Conservation (phyloP, 2,888 invertebrate species). For the Protonemura montana region DNA sequence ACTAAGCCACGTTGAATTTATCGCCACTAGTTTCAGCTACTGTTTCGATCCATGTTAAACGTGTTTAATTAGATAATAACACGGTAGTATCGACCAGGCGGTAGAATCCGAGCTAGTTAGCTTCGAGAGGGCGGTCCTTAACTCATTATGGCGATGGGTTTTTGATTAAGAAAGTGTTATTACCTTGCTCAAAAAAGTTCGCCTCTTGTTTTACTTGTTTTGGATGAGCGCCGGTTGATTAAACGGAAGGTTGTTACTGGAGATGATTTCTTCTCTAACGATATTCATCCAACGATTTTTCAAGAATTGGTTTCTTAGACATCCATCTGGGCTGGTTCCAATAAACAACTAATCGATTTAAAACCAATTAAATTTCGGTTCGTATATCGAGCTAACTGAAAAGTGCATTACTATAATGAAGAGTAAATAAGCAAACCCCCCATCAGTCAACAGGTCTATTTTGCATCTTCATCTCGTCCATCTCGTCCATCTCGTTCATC, state of each 20-base stretch:
- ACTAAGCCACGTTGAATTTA: not conserved
- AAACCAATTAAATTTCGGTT: not conserved
- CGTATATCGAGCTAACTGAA: not conserved
- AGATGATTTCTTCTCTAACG: not conserved
- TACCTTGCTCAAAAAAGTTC: conserved; percentile 2
- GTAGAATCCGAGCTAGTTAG: conserved; percentile 5
- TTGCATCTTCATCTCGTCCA: not conserved
- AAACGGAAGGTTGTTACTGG: not conserved
- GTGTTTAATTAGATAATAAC: not conserved
- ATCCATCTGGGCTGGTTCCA: not conserved
- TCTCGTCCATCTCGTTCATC: not conserved
- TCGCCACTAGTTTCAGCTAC: not conserved
- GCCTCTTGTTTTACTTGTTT: not conserved
- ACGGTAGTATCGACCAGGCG: not conserved
- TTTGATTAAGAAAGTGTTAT: conserved; percentile 12
- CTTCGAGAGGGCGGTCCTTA: not conserved
- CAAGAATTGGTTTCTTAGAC: not conserved
- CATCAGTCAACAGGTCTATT: not conserved
- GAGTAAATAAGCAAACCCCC: not conserved
- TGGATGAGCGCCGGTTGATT: not conserved
- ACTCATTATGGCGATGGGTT: conserved; percentile 7
- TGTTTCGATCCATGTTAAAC: conserved; percentile 2
- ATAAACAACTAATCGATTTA: not conserved
- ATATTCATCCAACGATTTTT: not conserved
- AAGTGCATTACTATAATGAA: not conserved